These are phyloP conservation scores for Schrankia costaestrigalis DNA, from an alignment of 2,888 invertebrate genomes.

Conservation along the genomic window DNA sequence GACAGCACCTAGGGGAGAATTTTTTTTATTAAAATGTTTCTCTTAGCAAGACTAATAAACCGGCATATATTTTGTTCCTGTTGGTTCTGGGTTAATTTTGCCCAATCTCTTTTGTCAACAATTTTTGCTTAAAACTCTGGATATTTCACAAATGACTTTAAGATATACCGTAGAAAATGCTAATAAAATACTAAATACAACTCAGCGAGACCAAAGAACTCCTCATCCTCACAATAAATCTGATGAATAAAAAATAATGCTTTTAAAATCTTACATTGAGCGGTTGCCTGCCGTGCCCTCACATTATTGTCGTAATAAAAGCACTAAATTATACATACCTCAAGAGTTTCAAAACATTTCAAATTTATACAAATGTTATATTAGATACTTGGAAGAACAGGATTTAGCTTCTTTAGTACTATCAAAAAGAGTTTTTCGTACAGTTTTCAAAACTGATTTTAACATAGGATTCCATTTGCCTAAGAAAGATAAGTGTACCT, in stretches of 20 bases:
- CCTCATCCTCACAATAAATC: background rate
- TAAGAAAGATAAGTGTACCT: no score
- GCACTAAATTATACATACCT: background rate
- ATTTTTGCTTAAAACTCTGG: background rate
- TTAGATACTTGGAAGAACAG: no score
- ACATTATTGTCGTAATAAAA: slow-evolving; percentile 1
- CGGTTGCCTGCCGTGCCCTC: slow-evolving; percentile 1
- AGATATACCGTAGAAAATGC: background rate
- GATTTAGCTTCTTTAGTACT: no score
- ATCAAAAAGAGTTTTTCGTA: no score
- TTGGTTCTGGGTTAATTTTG: no score
- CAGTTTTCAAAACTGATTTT: no score
- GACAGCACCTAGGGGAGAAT: no score
- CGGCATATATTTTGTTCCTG: no score
- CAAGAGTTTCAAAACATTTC: background rate
- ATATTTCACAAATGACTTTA: slow-evolving; percentile 1
- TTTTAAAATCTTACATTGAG: background rate
- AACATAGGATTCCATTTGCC: no score
- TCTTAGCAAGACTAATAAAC: no score
- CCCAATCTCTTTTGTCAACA: slow-evolving; percentile 2
- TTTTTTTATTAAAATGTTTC: no score
- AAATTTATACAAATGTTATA: no score
- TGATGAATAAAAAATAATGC: background rate
- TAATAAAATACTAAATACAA: background rate
- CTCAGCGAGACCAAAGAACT: background rate